Evolutionary conservation across 92 coral and sea anemone species (phyloP).

Genomic region (Heteractis magnifica): DNA sequence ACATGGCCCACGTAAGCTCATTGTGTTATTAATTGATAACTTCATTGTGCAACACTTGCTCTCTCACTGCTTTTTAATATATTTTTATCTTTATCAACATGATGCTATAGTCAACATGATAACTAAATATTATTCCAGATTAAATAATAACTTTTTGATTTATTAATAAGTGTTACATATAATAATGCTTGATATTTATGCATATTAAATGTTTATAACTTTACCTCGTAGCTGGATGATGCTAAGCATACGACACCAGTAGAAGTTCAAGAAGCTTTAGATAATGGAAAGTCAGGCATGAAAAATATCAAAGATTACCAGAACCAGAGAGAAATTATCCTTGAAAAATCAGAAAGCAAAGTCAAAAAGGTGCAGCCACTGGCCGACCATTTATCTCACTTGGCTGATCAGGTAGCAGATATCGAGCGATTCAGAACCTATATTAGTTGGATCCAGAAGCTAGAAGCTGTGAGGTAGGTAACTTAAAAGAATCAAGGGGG

Average conservation of each 20-base stretch:
- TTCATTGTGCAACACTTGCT: background rate
- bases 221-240: constrained; percentile 51
- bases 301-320: constrained; percentile 47
- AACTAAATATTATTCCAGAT: too few relatives aligned
- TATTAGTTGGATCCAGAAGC: constrained; percentile 80
- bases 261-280: constrained; percentile 64
- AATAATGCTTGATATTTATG: background rate
- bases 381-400: constrained; percentile 55
- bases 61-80: background rate
- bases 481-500: background rate
- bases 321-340: constrained; percentile 36
- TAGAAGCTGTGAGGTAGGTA: constrained; percentile 79
- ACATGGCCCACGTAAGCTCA: background rate
- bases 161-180: background rate
- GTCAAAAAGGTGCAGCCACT: constrained; percentile 52
- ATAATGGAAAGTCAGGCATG: constrained; percentile 53
- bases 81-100: background rate
- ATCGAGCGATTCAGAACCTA: constrained; percentile 80
- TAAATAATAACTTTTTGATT: background rate
- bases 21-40: background rate
- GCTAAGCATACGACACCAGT: constrained; percentile 62
- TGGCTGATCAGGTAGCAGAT: constrained; percentile 71
- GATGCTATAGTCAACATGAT: too few relatives aligned
- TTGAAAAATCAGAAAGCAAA: constrained; percentile 50
- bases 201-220: background rate